A percentile compares a stretch with the other conserved stretches of the same genome.
Evolutionary conservation across 2,888 invertebrate species (phyloP).

Genomic region (Drosophila peninsularis): DNA sequence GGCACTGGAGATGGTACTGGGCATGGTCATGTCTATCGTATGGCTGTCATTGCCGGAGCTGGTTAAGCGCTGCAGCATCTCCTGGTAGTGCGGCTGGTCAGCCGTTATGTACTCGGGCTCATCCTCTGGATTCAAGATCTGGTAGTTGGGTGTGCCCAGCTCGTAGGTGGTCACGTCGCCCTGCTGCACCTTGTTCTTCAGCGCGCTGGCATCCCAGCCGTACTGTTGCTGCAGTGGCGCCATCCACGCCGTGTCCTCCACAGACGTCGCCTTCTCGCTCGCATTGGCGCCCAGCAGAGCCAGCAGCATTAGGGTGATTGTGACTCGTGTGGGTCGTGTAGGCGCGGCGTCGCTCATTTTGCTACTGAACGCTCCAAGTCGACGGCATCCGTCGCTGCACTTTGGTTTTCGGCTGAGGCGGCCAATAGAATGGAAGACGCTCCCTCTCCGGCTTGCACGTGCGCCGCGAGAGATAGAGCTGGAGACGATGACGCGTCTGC

Average conservation of each 20-base stretch:
- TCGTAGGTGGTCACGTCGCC: slow-evolving; percentile 77
- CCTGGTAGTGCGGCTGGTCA: slow-evolving; percentile 75
- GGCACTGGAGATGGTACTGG: slow-evolving; percentile 18
- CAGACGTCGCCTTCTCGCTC: slow-evolving; percentile 6
- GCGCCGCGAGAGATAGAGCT: slow-evolving; percentile 11
- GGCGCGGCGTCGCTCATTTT: slow-evolving; percentile 58
- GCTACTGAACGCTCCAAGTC: slow-evolving; percentile 53
- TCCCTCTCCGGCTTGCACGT: slow-evolving; percentile 26
- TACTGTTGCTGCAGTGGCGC: slow-evolving; percentile 38
- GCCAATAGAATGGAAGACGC: slow-evolving; percentile 50
- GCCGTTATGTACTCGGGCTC: slow-evolving; percentile 78
- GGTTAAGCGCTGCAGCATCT: slow-evolving; percentile 61
- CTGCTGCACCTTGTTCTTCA: slow-evolving; percentile 71
- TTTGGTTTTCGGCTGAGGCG: slow-evolving; percentile 5
- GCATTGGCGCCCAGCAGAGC: slow-evolving; percentile 12
- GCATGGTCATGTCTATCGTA: slow-evolving; percentile 57
- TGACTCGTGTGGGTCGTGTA: slow-evolving; percentile 38
- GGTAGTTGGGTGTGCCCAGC: slow-evolving; percentile 73
- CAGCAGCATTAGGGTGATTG: not conserved
- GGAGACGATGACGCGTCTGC: slow-evolving; percentile 16
- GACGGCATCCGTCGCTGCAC: slow-evolving; percentile 37
- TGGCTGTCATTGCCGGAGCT: slow-evolving; percentile 34
- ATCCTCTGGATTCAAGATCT: slow-evolving; percentile 77
- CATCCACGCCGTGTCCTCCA: slow-evolving; percentile 42
- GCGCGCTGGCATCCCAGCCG: slow-evolving; percentile 50